phyloP scores from a whole-genome alignment of 2,113 vertebrate genomes.

The Struthidea cinerea region DNA sequence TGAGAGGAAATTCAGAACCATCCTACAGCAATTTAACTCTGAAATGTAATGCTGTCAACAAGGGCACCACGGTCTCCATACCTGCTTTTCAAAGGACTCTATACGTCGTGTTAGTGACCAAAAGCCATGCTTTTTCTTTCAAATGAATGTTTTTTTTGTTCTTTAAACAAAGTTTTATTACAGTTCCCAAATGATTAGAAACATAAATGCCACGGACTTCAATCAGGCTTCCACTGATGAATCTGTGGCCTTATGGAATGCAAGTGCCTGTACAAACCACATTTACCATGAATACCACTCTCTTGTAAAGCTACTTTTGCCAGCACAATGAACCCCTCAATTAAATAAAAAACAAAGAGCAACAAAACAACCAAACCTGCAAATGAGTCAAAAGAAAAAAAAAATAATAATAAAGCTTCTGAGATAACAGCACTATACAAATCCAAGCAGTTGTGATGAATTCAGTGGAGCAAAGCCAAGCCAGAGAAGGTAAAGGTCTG shows the following conservation, averaged over 20 bases:
- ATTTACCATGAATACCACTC: background rate
- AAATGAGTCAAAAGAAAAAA: background rate
- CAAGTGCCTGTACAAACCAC: background rate
- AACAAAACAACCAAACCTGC: background rate
- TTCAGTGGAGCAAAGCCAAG: background rate
- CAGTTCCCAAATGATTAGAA: background rate
- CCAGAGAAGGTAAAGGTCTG: background rate
- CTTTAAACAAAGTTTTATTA: background rate
- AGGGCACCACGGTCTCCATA: background rate
- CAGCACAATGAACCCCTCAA: background rate
- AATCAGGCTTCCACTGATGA: background rate
- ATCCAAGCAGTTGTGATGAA: background rate
- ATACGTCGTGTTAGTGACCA: background rate
- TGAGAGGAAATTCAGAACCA: background rate
- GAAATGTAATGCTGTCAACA: background rate
- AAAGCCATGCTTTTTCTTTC: fast-evolving
- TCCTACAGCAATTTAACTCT: background rate
- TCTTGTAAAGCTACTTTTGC: background rate
- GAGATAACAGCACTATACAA: background rate
- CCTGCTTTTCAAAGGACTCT: fast-evolving
- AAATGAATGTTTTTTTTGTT: fast-evolving
- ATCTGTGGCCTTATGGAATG: fast-evolving
- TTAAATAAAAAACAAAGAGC: background rate
- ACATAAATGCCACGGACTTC: background rate
- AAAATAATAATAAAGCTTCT: background rate